Evolutionary conservation across 1,140 invertebrate species (phyloP), one percentile per base, ranked within the genome.

Genomic region (Penaeus japonicus): DNA sequence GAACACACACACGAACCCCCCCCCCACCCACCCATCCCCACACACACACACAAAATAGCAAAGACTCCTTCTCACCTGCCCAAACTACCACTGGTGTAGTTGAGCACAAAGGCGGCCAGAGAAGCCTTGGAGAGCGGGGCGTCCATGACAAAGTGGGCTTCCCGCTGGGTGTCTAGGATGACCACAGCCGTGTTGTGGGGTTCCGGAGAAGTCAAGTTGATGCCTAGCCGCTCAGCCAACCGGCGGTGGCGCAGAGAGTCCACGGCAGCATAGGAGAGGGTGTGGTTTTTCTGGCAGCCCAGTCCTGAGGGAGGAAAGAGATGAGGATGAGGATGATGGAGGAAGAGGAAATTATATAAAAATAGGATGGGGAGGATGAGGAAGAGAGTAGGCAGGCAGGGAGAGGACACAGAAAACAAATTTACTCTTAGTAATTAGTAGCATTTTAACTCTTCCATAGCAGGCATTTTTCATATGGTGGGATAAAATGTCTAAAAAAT

Each of bases 111-210:
- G 30, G 54, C 77, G 10, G 81, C 87, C 27, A 88, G 77, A 20
- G 87, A 62, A 12, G 39, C 53, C 47, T 88, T 88, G 17, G 87
- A 88, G 32, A 88, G 77, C 35, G 65, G 75, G 54, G 87, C 87
- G n/a, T 88, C 87, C 80, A 88, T 82, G 73, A 88, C 81, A 35
- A 88, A 88, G 54, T 88, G 87, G 10, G 80, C 47, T n/a, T 88
- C 87, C 54, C 73, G 54, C 30, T 83, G n/a, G 10, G 83, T 39
- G 65, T 88, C 87, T 5, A 88, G 65, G 30, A 88, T 88, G n/a
- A 88, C 80, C 10, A 81, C 80, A 1, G 87, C 87, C 12, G 87
- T 88, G 47, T 84, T 84, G 65, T 30, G n/a, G 17, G 81, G 87
- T 15, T 83, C 80, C 10, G 30, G 54, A n/a, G 87, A n/a, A 1